Evolutionary conservation across 2,888 invertebrate genomes (phyloP), one percentile per base, ranked within the genome.

Genomic region (Keiferia lycopersicella): DNA sequence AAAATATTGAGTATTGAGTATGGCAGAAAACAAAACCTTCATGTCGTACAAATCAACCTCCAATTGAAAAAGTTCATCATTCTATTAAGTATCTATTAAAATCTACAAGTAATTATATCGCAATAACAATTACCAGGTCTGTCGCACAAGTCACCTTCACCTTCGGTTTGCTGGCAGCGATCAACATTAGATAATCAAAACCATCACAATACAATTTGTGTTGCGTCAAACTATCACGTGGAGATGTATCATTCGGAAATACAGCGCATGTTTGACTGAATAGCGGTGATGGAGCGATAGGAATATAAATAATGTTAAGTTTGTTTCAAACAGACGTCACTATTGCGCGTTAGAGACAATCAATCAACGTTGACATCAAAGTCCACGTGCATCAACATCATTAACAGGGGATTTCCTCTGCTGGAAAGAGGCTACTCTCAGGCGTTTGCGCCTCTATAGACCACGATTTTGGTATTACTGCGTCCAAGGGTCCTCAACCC

Each of bases 91-190:
- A 45, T 16, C n/a, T 6, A 50, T 12, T 50, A 14, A 26, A 20
- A 16, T 26, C 30, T 16, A 16, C 3, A 34, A 3, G 16, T 22
- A 51, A 51, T 51, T 56, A 34, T 16, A 26, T n/a, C 16, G 26
- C 30, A 56, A 56, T 56, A 56, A 34, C 34, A 56, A 56, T 56
- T 56, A 34, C 30, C 26, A 56, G 56, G 56, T 56, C n/a, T 56
- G n/a, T 53, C 26, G 34, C 56, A 56, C 30, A n/a, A 56, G 16
- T 50, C 50, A 61, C 61, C 61, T 61, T 61, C 61, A 61, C 61
- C 61, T 61, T 61, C 50, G 16, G 20, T 34, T 30, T 18, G 30
- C 50, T 61, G 61, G 61, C 61, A 61, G 3, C 61, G 8, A 61
- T 18, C 48, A n/a, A 14, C 16, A 18, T 45, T 60, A 60, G 30